Percentiles rank a stretch among this genome's conserved stretches.
These are phyloP conservation scores for Drosophila fulvimacula DNA, from an alignment of 2,888 invertebrate genomes.

Conservation along the genomic window DNA sequence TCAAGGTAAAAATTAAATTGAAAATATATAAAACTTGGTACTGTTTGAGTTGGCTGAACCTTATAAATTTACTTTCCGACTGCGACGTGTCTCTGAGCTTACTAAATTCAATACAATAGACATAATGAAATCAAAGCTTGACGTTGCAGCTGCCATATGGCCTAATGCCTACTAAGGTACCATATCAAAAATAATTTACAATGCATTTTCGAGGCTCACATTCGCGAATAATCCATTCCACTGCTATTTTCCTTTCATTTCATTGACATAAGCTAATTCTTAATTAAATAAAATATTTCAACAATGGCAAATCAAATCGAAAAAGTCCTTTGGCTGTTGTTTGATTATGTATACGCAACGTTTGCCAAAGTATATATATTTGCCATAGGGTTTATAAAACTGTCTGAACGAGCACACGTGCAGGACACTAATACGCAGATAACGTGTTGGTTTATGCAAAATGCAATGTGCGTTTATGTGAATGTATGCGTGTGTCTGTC, in stretches of 20 bases:
- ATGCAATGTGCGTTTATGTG: constrained; percentile 26
- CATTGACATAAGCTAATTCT: background rate
- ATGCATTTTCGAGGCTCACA: background rate
- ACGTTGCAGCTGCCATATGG: background rate
- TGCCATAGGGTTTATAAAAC: constrained; percentile 49
- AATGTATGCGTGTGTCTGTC: constrained; percentile 13
- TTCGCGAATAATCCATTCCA: no score
- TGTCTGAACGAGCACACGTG: constrained; percentile 43
- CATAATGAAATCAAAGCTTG: background rate
- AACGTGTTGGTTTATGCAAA: constrained; percentile 67
- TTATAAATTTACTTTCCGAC: background rate
- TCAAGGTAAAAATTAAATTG: background rate
- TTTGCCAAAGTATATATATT: constrained; percentile 28
- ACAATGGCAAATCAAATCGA: constrained; percentile 13
- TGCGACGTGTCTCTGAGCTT: background rate
- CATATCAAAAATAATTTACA: background rate
- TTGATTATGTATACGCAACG: constrained; percentile 40
- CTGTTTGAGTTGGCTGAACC: background rate
- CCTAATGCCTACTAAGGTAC: background rate
- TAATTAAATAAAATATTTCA: constrained; percentile 15
- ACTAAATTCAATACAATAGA: background rate
- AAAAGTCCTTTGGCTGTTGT: constrained; percentile 10
- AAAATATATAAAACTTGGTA: background rate
- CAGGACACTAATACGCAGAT: constrained; percentile 43
- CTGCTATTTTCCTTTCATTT: constrained; percentile 6